phyloP scores from a whole-genome alignment of 2,113 vertebrate species.

The Ophthalmolycus amberensis region DNA sequence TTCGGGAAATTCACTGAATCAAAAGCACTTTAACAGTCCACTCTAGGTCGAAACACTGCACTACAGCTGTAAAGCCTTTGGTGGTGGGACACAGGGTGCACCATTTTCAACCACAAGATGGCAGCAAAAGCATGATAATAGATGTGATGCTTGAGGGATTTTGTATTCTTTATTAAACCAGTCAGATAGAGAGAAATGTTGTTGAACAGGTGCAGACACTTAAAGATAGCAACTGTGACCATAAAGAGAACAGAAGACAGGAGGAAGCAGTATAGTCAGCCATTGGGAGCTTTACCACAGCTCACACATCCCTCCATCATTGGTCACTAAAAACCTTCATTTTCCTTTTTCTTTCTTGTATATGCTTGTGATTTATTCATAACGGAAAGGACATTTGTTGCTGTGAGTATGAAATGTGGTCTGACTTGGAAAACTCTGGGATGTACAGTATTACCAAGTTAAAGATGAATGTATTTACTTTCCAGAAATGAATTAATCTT shows the following conservation, averaged over 20 bases:
- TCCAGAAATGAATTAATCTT: neutral
- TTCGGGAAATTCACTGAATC: neutral
- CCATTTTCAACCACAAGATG: conserved; percentile 43
- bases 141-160: too few species aligned
- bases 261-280: neutral
- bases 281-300: neutral
- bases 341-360: neutral
- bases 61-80: neutral
- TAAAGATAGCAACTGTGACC: neutral
- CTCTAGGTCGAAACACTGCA: neutral
- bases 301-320: neutral
- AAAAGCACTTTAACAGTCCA: neutral
- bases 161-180: neutral
- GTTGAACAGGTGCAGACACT: neutral
- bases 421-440: neutral
- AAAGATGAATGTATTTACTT: neutral
- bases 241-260: neutral
- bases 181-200: neutral
- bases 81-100: neutral
- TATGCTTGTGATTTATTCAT: neutral
- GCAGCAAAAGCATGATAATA: conserved; percentile 7
- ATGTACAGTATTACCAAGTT: neutral
- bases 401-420: neutral
- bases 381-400: neutral
- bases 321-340: neutral